Conservation (phyloP, 2,888 invertebrate species). For the Agrochola litura region DNA sequence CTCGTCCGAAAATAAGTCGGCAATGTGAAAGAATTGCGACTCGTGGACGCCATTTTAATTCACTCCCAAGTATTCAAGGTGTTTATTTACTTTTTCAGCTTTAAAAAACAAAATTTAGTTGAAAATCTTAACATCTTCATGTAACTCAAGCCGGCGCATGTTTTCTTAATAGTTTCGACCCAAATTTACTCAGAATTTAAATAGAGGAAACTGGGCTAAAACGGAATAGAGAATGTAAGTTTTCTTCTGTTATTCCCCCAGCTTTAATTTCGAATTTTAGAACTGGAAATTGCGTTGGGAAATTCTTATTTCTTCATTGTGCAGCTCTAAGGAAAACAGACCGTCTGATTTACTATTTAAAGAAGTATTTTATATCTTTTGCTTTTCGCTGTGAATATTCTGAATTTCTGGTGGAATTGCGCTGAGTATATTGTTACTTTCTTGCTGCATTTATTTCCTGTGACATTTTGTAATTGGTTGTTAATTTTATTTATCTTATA, state of each 20-base stretch:
- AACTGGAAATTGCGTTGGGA: conserved; percentile 45
- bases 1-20: too few relatives aligned
- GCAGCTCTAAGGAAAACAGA: conserved; percentile 33
- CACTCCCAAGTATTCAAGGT: background rate
- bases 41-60: background rate
- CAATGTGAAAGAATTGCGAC: too few relatives aligned
- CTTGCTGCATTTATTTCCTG: conserved; percentile 1
- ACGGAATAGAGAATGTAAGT: conserved; percentile 45
- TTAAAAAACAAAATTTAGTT: conserved; percentile 31
- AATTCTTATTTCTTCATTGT: conserved; percentile 60
- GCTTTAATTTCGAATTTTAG: conserved; percentile 58
- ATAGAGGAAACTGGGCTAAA: conserved; percentile 55
- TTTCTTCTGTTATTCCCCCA: conserved; percentile 43
- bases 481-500: background rate
- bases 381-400: conserved; percentile 25
- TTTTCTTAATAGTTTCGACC: conserved; percentile 63
- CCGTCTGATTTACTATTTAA: conserved; percentile 48
- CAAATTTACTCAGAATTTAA: conserved; percentile 62
- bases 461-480: conserved; percentile 8
- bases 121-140: conserved; percentile 36
- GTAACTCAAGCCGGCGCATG: conserved; percentile 57
- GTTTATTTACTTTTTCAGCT: background rate
- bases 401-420: conserved; percentile 8
- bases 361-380: conserved; percentile 30
- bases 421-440: conserved; percentile 4